Conservation (phyloP, 2,113 vertebrate genomes). For the Hoplias malabaricus region DNA sequence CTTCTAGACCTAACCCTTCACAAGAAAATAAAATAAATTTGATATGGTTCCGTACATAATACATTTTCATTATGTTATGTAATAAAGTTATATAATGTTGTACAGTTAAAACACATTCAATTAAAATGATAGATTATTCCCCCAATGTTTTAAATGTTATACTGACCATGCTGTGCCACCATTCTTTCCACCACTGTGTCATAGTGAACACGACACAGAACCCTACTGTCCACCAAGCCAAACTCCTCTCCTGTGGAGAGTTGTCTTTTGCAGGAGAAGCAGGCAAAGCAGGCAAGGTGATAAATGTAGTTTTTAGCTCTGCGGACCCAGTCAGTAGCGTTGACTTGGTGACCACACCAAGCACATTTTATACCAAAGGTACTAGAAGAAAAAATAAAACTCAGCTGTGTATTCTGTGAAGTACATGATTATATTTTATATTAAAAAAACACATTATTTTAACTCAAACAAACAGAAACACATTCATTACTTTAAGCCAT, state of each 20-base stretch:
- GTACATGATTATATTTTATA: too few relatives aligned
- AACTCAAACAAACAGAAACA: too few relatives aligned
- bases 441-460: too few relatives aligned
- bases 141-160: background rate
- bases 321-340: conserved; percentile 93
- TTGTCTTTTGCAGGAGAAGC: conserved; percentile 94
- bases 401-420: background rate
- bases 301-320: conserved; percentile 89
- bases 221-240: conserved; percentile 91
- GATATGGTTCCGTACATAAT: background rate
- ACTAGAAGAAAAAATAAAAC: conserved; percentile 67
- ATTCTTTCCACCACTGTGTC: conserved; percentile 95
- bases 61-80: too few relatives aligned
- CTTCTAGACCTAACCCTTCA: conserved; percentile 87
- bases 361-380: conserved; percentile 94
- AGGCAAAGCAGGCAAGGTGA: conserved; percentile 93
- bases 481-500: too few relatives aligned
- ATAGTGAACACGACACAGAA: conserved; percentile 93
- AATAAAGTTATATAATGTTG: background rate
- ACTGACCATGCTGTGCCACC: conserved; percentile 86
- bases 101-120: background rate
- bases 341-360: conserved; percentile 89
- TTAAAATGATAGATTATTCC: background rate
- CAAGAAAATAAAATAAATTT: conserved; percentile 62
- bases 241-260: conserved; percentile 95